These are phyloP conservation scores for Megaceryle maxima DNA, from an alignment of 2,113 vertebrate species.

Conservation along the genomic window DNA sequence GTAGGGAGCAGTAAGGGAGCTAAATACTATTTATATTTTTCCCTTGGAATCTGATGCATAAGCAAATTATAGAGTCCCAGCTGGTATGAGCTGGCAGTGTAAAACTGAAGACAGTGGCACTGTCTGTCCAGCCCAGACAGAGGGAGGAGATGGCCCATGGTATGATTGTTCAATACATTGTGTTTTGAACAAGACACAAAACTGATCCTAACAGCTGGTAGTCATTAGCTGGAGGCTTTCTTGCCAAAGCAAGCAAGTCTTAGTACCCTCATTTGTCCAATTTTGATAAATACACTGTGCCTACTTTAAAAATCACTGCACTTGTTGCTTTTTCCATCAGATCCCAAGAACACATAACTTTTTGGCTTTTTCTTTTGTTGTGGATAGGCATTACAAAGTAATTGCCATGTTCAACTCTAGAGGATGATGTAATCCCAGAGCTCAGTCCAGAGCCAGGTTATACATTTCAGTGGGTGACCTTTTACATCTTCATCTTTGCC, in stretches of 20 bases:
- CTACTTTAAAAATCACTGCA: background rate
- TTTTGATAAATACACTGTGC: background rate
- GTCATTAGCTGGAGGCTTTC: background rate
- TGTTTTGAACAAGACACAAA: background rate
- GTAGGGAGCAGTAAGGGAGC: background rate
- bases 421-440: background rate
- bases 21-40: constrained; percentile 8
- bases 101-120: background rate
- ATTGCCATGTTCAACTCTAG: background rate
- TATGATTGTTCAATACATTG: background rate
- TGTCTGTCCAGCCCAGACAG: background rate
- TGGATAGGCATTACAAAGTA: background rate
- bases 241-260: background rate
- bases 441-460: background rate
- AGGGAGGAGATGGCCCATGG: background rate
- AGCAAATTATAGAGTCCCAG: constrained; percentile 8
- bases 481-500: background rate
- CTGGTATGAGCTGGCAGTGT: constrained; percentile 8
- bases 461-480: background rate
- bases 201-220: background rate
- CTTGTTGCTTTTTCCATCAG: background rate
- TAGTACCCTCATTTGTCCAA: rapidly evolving
- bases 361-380: background rate
- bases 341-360: background rate
- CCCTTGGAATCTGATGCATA: constrained; percentile 18